These are phyloP conservation scores for Rynchops niger DNA, from an alignment of 2,113 vertebrate species.

Conservation along the genomic window DNA sequence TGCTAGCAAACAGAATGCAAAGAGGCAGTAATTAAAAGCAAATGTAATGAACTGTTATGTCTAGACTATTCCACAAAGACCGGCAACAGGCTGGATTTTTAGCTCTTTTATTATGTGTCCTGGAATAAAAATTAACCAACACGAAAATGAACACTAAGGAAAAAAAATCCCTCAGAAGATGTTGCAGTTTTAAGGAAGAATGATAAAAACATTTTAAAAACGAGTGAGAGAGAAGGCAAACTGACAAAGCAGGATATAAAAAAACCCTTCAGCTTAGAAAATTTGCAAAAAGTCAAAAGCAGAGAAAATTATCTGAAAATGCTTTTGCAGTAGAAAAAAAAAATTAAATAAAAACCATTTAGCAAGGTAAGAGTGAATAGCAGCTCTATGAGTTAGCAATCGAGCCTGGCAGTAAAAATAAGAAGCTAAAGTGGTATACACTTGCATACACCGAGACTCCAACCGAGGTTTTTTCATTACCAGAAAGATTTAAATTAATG, in stretches of 20 bases:
- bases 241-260: background rate
- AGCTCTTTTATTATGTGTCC: background rate
- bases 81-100: background rate
- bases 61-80: background rate
- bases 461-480: background rate
- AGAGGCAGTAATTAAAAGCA: background rate
- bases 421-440: background rate
- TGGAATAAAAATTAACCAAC: background rate
- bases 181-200: background rate
- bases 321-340: background rate
- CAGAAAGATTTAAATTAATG: slow-evolving; percentile 32
- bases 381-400: background rate
- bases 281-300: background rate
- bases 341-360: background rate
- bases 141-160: background rate
- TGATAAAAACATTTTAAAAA: background rate
- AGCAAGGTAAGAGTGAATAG: background rate
- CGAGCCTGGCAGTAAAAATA: background rate
- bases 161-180: background rate
- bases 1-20: background rate
- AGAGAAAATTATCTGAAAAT: background rate
- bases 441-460: background rate
- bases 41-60: background rate
- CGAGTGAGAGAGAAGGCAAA: background rate
- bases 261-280: background rate